A percentile compares a stretch with the other conserved stretches of the same genome.
Conservation (phyloP, 2,113 vertebrate genomes). For the Stigmatopora argus region DNA sequence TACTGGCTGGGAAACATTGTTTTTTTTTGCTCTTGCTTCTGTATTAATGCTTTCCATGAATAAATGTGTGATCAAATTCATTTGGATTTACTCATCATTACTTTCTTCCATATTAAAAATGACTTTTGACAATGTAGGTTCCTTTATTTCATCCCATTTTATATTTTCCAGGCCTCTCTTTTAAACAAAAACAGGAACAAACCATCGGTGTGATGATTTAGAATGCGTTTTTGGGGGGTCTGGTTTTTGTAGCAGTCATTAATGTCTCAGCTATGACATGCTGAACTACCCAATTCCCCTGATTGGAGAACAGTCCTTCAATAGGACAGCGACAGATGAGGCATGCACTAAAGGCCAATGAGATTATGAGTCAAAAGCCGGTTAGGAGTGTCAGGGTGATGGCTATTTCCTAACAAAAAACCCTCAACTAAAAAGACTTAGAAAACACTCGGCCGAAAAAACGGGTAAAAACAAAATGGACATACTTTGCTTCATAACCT, state of each 20-base stretch:
- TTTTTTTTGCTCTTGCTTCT: not conserved
- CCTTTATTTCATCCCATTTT: too few species aligned
- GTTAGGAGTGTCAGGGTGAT: not conserved
- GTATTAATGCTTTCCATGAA: too few species aligned
- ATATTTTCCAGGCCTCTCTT: too few species aligned
- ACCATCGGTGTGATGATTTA: too few species aligned
- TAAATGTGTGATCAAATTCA: too few species aligned
- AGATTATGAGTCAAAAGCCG: slow-evolving; percentile 19
- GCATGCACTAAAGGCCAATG: slow-evolving; percentile 14
- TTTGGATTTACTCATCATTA: too few species aligned
- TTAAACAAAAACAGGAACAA: too few species aligned
- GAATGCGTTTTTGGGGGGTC: not conserved
- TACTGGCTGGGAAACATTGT: not conserved
- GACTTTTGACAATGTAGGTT: too few species aligned
- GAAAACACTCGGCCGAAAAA: not conserved
- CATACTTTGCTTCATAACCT: not conserved
- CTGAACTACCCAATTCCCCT: slow-evolving; percentile 33
- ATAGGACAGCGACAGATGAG: slow-evolving; percentile 42
- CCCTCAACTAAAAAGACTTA: not conserved
- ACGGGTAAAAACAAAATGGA: not conserved
- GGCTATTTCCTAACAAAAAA: not conserved
- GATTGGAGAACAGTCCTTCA: slow-evolving; percentile 44
- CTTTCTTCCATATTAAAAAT: too few species aligned
- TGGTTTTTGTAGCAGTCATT: slow-evolving; percentile 7
- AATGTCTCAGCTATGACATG: slow-evolving; percentile 4